Conservation (phyloP, 1,140 invertebrate species). For the Zaprionus ornatus region DNA sequence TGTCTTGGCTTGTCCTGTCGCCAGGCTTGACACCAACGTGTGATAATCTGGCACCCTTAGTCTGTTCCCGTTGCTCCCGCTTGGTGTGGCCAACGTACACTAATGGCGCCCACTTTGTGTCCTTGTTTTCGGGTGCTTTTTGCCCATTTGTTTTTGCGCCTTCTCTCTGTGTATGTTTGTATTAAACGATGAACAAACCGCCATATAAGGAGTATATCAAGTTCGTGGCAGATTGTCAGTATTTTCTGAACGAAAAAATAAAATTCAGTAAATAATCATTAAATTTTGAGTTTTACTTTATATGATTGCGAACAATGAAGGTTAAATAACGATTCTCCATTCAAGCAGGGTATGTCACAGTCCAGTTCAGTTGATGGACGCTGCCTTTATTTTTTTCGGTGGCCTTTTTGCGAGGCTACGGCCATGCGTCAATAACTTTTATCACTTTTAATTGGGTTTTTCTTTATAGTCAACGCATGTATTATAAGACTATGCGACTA, state of each 20-base stretch:
- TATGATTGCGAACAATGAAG: no score
- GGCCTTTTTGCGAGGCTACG: neutral
- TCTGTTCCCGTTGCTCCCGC: slow-evolving; percentile 3
- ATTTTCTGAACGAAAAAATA: no score
- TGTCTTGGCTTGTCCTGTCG: slow-evolving; percentile 26
- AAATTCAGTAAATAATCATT: no score
- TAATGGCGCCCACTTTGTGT: slow-evolving; percentile 72
- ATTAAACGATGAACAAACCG: neutral
- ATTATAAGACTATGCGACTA: slow-evolving; percentile 56
- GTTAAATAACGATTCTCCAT: neutral
- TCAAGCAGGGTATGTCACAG: neutral
- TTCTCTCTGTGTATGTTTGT: slow-evolving; percentile 20
- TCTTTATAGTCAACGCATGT: slow-evolving; percentile 79
- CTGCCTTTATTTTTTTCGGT: neutral
- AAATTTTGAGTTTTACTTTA: no score
- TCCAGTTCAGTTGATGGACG: neutral
- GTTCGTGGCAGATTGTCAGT: neutral
- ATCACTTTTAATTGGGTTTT: slow-evolving; percentile 82
- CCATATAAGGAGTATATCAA: neutral
- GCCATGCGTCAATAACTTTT: slow-evolving; percentile 77
- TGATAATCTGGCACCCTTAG: slow-evolving; percentile 62
- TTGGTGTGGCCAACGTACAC: slow-evolving; percentile 55
- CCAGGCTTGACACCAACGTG: slow-evolving; percentile 51
- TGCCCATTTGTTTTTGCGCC: slow-evolving; percentile 57
- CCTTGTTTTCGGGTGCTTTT: slow-evolving; percentile 53